These are phyloP conservation scores for Petaurus breviceps DNA, from an alignment of 2,113 vertebrate genomes.

Conservation along the genomic window DNA sequence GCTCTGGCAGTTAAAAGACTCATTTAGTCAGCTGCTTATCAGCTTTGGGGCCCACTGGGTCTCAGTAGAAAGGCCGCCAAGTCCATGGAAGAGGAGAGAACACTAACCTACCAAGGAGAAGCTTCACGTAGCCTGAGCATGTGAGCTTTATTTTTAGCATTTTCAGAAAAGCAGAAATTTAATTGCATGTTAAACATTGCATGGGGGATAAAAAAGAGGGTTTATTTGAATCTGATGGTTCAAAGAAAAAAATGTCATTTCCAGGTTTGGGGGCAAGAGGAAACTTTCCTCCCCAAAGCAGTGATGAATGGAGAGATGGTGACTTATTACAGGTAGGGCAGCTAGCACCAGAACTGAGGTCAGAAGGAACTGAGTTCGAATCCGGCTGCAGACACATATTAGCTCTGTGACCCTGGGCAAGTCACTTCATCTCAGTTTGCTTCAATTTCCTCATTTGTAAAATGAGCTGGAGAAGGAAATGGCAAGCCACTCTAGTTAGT, in stretches of 20 bases:
- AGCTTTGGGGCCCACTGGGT: not conserved
- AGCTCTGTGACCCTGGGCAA: not conserved
- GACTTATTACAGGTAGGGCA: not conserved
- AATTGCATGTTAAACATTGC: constrained; percentile 24
- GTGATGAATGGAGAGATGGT: not conserved
- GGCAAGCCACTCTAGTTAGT: too few relatives aligned
- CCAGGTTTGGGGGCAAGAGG: not conserved
- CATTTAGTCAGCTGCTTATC: not conserved
- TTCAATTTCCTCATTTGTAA: not conserved
- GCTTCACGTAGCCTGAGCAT: not conserved
- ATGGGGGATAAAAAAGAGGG: not conserved
- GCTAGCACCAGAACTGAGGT: not conserved
- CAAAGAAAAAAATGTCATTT: not conserved
- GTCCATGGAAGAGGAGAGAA: not conserved
- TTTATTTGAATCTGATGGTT: not conserved
- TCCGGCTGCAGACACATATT: not conserved
- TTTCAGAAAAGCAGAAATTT: constrained; percentile 45
- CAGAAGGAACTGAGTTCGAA: not conserved
- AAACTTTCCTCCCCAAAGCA: not conserved
- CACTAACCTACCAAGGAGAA: not conserved
- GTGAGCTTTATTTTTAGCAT: not conserved
- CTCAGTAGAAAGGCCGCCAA: not conserved
- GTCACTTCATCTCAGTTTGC: not conserved
- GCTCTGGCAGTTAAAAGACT: not conserved
- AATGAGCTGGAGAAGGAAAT: not conserved